Conservation (phyloP, 2,888 invertebrate species). For the Drosophila emarginata region DNA sequence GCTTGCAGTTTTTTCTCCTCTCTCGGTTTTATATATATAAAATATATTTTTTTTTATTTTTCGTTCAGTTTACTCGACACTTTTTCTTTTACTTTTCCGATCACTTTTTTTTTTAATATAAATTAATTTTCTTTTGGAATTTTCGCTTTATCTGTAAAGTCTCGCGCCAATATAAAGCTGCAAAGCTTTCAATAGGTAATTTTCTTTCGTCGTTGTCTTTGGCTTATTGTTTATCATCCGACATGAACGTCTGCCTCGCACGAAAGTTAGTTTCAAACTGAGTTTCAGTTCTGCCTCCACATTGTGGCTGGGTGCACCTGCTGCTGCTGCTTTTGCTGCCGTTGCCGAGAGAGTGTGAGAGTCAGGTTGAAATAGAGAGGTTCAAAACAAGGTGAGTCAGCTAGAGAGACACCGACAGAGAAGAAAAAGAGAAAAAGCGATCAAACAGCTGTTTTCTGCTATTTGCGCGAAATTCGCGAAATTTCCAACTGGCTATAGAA, state of each 20-base stretch:
- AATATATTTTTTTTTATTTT: conserved; percentile 1
- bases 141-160: conserved; percentile 46
- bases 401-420: conserved; percentile 13
- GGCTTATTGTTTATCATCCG: conserved; percentile 12
- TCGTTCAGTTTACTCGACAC: conserved; percentile 54
- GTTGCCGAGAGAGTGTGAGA: conserved; percentile 14
- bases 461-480: conserved; percentile 50
- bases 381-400: background rate
- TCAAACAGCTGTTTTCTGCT: conserved; percentile 59
- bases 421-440: background rate
- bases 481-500: conserved; percentile 37
- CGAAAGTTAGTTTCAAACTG: conserved; percentile 78
- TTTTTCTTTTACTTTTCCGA: conserved; percentile 51
- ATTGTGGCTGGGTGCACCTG: conserved; percentile 52
- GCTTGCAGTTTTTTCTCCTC: conserved; percentile 10
- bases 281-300: conserved; percentile 16
- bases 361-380: conserved; percentile 14
- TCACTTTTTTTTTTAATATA: conserved; percentile 40
- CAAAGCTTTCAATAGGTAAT: conserved; percentile 20
- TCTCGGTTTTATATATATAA: background rate
- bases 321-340: conserved; percentile 38
- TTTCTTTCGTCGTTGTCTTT: conserved; percentile 9
- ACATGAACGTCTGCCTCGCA: conserved; percentile 69
- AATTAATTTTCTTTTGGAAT: conserved; percentile 42
- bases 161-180: conserved; percentile 57